A percentile compares a stretch with the other conserved stretches of the same genome.
These are phyloP conservation scores for Synergus japonicus DNA, from an alignment of 2,888 invertebrate species.

Conservation along the genomic window DNA sequence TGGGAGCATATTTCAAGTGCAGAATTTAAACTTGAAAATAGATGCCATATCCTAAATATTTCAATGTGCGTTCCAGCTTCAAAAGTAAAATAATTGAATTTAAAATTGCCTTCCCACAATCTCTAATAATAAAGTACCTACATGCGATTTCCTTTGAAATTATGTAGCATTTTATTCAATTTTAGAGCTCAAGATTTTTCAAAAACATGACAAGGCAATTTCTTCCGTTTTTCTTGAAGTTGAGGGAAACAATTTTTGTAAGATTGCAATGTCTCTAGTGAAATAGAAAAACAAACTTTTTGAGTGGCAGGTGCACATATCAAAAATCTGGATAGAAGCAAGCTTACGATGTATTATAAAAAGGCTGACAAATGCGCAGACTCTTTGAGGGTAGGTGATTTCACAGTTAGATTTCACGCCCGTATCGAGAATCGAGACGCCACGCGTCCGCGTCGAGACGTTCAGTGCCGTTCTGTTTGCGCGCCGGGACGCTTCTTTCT, in stretches of 20 bases:
- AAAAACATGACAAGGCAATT: not conserved
- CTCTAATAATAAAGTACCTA: too few relatives aligned
- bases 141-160: not conserved
- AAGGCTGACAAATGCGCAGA: conserved; percentile 19
- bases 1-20: not conserved
- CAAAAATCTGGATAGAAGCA: not conserved
- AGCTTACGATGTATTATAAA: conserved; percentile 21
- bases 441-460: conserved; percentile 50
- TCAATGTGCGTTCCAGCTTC: too few relatives aligned
- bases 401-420: conserved; percentile 16
- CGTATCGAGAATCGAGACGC: conserved; percentile 19
- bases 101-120: too few relatives aligned
- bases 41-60: too few relatives aligned
- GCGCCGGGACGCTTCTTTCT: conserved; percentile 49
- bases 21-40: not conserved
- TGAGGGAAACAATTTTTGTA: not conserved
- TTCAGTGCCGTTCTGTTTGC: conserved; percentile 62
- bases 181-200: not conserved
- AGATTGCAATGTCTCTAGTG: not conserved
- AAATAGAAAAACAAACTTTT: not conserved
- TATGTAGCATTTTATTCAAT: not conserved
- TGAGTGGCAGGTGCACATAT: not conserved
- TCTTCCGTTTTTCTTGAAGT: not conserved
- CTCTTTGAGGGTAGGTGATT: conserved; percentile 18
- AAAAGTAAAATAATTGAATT: too few relatives aligned